phyloP scores from a whole-genome alignment of 2,113 vertebrate species.

The Callionymus lyra region DNA sequence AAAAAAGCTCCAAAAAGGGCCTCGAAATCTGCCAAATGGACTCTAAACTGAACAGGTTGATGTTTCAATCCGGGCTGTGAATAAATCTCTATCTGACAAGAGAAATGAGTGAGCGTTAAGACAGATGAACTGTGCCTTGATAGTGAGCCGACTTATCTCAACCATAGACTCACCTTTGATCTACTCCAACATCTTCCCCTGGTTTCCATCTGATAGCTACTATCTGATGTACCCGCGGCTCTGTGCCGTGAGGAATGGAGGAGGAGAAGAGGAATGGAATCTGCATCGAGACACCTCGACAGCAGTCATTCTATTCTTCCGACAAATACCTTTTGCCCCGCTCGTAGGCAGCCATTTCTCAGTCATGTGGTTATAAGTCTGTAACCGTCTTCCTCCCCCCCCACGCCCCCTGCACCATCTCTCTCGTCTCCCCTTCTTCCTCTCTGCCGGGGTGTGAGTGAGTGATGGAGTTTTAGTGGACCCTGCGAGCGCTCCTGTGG shows the following conservation, averaged over 20 bases:
- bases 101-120: conserved; percentile 62
- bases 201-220: conserved; percentile 52
- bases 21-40: conserved; percentile 28
- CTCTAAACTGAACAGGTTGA: conserved; percentile 35
- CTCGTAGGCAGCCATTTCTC: conserved; percentile 39
- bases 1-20: conserved; percentile 16
- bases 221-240: conserved; percentile 52
- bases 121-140: conserved; percentile 62
- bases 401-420: conserved; percentile 20
- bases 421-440: conserved; percentile 6
- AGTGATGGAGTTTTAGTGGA: conserved; percentile 71
- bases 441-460: conserved; percentile 53
- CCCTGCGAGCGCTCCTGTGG: conserved; percentile 55
- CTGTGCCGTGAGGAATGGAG: conserved; percentile 44
- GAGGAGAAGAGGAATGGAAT: conserved; percentile 57
- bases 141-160: conserved; percentile 55
- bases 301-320: conserved; percentile 44
- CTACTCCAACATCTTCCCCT: conserved; percentile 50
- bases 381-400: conserved; percentile 18
- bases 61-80: conserved; percentile 54
- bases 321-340: conserved; percentile 4
- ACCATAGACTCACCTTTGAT: conserved; percentile 61
- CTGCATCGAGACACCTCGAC: conserved; percentile 53
- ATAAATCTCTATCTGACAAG: conserved; percentile 59
- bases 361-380: conserved; percentile 39